Percentiles rank a stretch among this genome's conserved stretches.
Conservation (phyloP, 2,888 invertebrate species). For the Schizotus pectinicornis region DNA sequence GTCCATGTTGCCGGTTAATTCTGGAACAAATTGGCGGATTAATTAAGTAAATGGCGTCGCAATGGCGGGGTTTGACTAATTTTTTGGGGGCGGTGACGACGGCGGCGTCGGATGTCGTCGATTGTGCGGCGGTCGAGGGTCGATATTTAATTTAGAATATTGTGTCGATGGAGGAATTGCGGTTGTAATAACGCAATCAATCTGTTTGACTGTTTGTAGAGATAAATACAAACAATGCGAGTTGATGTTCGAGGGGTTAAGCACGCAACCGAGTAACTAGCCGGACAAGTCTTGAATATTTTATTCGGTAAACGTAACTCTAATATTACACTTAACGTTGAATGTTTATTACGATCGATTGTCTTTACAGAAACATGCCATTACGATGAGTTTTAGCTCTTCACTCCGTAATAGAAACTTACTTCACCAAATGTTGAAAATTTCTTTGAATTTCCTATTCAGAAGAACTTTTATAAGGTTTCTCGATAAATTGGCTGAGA, state of each 20-base stretch:
- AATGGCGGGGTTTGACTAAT: neutral
- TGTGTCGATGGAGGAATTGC: conserved; percentile 2
- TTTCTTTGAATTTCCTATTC: neutral
- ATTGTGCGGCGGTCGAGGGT: neutral
- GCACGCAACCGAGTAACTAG: neutral
- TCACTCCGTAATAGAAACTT: neutral
- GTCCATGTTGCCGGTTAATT: conserved; percentile 14
- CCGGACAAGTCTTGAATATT: conserved; percentile 20
- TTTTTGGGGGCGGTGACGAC: neutral
- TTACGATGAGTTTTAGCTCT: neutral
- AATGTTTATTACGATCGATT: conserved; percentile 17
- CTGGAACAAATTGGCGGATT: conserved; percentile 11
- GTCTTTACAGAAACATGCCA: conserved; percentile 10
- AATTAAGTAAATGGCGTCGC: conserved; percentile 1
- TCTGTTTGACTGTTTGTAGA: conserved; percentile 4
- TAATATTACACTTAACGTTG: conserved; percentile 10
- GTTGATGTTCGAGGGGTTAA: too few species aligned
- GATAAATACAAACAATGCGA: conserved; percentile 8
- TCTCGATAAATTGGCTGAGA: too few species aligned
- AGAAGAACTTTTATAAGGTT: neutral
- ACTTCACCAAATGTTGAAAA: too few species aligned
- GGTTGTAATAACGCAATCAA: conserved; percentile 19
- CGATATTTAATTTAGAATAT: conserved; percentile 23
- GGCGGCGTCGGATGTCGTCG: too few species aligned
- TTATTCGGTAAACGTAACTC: conserved; percentile 19